phyloP scores from a whole-genome alignment of 92 coral and sea anemone genomes.

The Porites lobata region DNA sequence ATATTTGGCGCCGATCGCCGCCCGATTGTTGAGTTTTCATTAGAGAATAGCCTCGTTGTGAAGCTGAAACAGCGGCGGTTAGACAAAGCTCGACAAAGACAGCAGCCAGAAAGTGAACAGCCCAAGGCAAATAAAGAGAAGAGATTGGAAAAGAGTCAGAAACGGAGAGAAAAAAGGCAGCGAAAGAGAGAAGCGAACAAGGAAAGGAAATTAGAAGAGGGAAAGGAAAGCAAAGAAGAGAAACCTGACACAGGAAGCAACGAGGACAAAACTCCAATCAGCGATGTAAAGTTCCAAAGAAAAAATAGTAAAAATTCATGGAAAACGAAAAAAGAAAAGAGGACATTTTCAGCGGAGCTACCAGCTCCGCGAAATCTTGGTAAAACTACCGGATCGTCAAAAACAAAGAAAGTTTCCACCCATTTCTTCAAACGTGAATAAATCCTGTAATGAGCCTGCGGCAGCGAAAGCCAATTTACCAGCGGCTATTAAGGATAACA shows the following conservation, averaged over 20 bases:
- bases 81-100: slow-evolving; percentile 60
- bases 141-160: slow-evolving; percentile 64
- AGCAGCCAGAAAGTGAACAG: slow-evolving; percentile 34
- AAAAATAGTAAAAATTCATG: slow-evolving; percentile 16
- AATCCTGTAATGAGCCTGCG: neutral
- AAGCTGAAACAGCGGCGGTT: slow-evolving; percentile 84
- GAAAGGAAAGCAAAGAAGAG: neutral
- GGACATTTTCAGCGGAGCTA: neutral
- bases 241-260: neutral
- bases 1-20: slow-evolving; percentile 93
- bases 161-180: slow-evolving; percentile 72
- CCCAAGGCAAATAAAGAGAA: slow-evolving; percentile 78
- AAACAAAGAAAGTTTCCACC: neutral
- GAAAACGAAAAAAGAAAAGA: slow-evolving; percentile 3
- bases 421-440: neutral
- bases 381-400: neutral
- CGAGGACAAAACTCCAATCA: neutral
- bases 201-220: slow-evolving; percentile 28
- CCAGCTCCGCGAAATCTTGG: slow-evolving; percentile 1
- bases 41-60: slow-evolving; percentile 90
- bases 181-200: slow-evolving; percentile 63
- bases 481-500: neutral
- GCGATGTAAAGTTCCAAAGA: slow-evolving; percentile 2
- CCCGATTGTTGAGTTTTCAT: slow-evolving; percentile 97
- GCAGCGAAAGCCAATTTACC: neutral